Evolutionary conservation across 2,797 vertebrate species (phyloP).

Genomic region (Parambassis ranga): DNA sequence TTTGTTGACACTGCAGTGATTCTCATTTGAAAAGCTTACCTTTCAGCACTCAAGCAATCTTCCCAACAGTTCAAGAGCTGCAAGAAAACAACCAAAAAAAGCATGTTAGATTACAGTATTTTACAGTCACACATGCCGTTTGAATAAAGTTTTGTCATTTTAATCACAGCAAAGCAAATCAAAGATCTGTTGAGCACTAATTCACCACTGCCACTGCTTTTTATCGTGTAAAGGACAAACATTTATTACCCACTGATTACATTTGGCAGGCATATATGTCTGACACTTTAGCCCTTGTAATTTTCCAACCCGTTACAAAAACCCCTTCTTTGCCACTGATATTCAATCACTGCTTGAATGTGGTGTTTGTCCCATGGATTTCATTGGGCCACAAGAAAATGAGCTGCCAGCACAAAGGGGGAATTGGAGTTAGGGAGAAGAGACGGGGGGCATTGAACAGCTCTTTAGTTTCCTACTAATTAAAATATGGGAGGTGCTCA

Average conservation of each 20-base stretch:
- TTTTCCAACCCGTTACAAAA: constrained; percentile 57
- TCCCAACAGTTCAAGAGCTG: constrained; percentile 75
- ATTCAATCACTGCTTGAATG: constrained; percentile 56
- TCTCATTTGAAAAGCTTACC: constrained; percentile 61
- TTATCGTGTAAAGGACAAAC: constrained; percentile 72
- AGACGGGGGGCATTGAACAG: constrained; percentile 16
- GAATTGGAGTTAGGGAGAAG: constrained; percentile 11
- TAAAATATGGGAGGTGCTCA: constrained; percentile 59
- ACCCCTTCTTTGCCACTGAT: constrained; percentile 34
- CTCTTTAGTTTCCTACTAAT: constrained; percentile 61
- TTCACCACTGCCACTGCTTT: constrained; percentile 43
- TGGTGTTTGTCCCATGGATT: constrained; percentile 48
- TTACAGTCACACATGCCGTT: neutral
- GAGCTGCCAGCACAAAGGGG: constrained; percentile 46
- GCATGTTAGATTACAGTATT: constrained; percentile 18
- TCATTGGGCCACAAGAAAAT: constrained; percentile 31
- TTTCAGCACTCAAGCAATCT: constrained; percentile 75
- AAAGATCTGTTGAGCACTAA: constrained; percentile 50
- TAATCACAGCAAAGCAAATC: constrained; percentile 36
- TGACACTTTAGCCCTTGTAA: constrained; percentile 69
- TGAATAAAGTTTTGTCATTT: constrained; percentile 22
- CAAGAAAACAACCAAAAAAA: constrained; percentile 9
- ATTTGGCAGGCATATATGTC: constrained; percentile 73
- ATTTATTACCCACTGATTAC: constrained; percentile 74
- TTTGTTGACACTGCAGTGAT: constrained; percentile 2